Base-by-base conservation (phyloP, 2,797 vertebrate species). In the Acanthurus lineatus region DNA sequence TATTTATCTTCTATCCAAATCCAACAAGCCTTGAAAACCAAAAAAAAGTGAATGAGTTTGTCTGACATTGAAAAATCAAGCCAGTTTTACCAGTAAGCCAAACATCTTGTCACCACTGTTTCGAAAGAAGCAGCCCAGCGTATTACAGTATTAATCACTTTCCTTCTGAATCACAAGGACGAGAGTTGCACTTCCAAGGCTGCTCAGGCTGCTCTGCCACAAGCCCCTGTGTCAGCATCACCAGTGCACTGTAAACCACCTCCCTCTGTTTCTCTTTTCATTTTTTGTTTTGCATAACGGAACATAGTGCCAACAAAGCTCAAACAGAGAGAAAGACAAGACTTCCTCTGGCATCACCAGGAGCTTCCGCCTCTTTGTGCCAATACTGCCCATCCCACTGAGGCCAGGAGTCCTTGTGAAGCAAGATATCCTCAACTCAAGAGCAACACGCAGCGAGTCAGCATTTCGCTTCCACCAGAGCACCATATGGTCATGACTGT, bases 261-360 rank as follows among this genome's bases (percentile, higher is more conserved):
- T 86, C 73, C 62, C 77, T 49, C 61, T 67, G 57, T 63, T 73
- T 69, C 64, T 57, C 45, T 80, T 77, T 76, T 62, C 76, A 47
- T 88, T 70, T 69, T 79, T 65, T 81, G 61, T 87, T 82, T 83
- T 76, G 22, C 83, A 84, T 76, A 83, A 85, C 81, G 85, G 76
- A 84, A 83, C 78, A 76, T 61, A n/a, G 72, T 74, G 84, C 91
- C 86, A 88, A 87, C 82, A 84, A 84, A 81, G 84, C 89, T 89
- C 90, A 91, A 83, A 89, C 85, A 82, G 92, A 86, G 89, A 88
- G 48, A 87, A 82, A 90, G 77, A 92, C 89, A 92, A 80, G 75
- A 88, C 91, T 95, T 95, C 93, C 91, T 93, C 83, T 82, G 79
- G 83, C 83, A 94, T 91, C 94, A 88, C 90, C 89, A 81, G 94